phyloP scores from a whole-genome alignment of 2,113 vertebrate genomes.

The Martes martes region DNA sequence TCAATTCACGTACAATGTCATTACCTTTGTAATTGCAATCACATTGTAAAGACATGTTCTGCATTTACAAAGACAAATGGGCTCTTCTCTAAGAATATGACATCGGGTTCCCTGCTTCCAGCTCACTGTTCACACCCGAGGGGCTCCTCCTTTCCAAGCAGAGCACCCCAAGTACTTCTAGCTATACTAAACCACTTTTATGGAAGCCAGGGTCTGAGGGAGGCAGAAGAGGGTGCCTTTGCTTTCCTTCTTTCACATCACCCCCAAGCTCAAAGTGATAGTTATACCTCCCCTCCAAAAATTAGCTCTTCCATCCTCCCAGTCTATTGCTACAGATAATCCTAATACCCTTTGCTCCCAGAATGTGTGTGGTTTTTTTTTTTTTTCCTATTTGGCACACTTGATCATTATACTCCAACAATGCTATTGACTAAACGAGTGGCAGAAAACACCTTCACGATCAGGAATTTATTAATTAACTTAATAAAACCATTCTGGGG shows the following conservation, averaged over 20 bases:
- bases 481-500: slow-evolving; percentile 56
- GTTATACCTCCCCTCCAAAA: slow-evolving; percentile 15
- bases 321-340: slow-evolving; percentile 38
- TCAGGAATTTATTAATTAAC: slow-evolving; percentile 69
- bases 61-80: slow-evolving; percentile 56
- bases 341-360: slow-evolving; percentile 23
- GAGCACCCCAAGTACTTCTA: slow-evolving; percentile 25
- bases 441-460: slow-evolving; percentile 39
- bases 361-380: neutral
- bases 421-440: slow-evolving; percentile 44
- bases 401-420: slow-evolving; percentile 43
- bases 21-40: slow-evolving; percentile 66
- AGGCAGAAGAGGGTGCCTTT: neutral
- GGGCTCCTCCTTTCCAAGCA: neutral
- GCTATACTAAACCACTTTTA: neutral
- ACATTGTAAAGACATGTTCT: slow-evolving; percentile 60
- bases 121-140: neutral
- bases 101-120: neutral
- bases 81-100: neutral
- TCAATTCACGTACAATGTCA: slow-evolving; percentile 59
- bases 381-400: neutral
- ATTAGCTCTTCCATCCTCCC: neutral
- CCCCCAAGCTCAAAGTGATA: slow-evolving; percentile 40
- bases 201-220: neutral
- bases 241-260: slow-evolving; percentile 16